Evolutionary conservation across 2,113 vertebrate genomes (phyloP).

Genomic region (Brienomyrus brachyistius): DNA sequence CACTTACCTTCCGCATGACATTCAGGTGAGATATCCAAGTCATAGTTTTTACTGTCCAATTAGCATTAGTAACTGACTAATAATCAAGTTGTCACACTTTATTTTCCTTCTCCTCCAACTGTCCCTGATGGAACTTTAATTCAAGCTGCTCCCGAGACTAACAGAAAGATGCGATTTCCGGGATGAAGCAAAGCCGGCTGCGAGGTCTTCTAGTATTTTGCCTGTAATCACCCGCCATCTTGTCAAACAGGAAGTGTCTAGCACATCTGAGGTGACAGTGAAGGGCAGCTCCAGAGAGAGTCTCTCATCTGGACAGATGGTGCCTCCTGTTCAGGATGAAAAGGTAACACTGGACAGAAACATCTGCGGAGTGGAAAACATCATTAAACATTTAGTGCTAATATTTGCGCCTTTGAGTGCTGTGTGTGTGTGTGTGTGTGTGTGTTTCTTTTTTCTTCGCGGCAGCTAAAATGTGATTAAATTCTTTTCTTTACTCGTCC

Average conservation of each 20-base stretch:
- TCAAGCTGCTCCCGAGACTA: slow-evolving; percentile 21
- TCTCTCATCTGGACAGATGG: slow-evolving; percentile 42
- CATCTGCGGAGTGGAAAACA: neutral
- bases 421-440: neutral
- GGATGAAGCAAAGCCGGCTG: slow-evolving; percentile 1
- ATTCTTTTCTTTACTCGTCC: neutral
- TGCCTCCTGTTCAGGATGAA: slow-evolving; percentile 52
- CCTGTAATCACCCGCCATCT: slow-evolving; percentile 38
- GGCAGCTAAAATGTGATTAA: neutral
- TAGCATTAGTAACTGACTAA: slow-evolving; percentile 35
- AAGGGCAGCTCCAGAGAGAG: slow-evolving; percentile 59
- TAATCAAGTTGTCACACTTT: slow-evolving; percentile 36
- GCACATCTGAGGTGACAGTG: slow-evolving; percentile 58
- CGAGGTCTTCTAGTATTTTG: neutral
- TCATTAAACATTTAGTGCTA: neutral
- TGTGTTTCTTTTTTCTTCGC: neutral
- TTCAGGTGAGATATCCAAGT: slow-evolving; percentile 30
- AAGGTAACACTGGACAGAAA: slow-evolving; percentile 52
- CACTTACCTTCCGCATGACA: neutral
- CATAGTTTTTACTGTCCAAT: slow-evolving; percentile 28
- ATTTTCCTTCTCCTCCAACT: slow-evolving; percentile 34
- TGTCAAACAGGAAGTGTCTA: slow-evolving; percentile 64
- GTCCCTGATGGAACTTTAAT: slow-evolving; percentile 28
- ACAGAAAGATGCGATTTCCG: slow-evolving; percentile 3
- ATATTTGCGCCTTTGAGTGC: neutral